Conservation (phyloP, 2,113 vertebrate genomes). For the Phyllopteryx taeniolatus region DNA sequence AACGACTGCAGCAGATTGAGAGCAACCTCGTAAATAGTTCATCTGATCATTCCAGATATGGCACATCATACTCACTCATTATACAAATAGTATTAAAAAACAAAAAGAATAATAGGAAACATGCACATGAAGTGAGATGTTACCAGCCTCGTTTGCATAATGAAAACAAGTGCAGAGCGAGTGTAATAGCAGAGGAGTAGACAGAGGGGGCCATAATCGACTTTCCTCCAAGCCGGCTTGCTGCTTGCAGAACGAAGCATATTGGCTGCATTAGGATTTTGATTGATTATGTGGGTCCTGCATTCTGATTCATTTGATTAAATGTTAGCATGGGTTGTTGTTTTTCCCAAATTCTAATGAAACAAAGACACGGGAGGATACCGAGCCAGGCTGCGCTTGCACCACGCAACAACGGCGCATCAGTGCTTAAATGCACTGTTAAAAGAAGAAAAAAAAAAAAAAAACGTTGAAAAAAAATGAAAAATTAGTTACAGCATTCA, state of each 20-base stretch:
- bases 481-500: background rate
- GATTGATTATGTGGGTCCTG: conserved; percentile 78
- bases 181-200: conserved; percentile 53
- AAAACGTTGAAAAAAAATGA: background rate
- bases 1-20: conserved; percentile 49
- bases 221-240: conserved; percentile 67
- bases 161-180: conserved; percentile 58
- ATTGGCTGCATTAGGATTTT: conserved; percentile 74
- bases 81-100: conserved; percentile 30
- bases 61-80: conserved; percentile 43
- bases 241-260: conserved; percentile 71
- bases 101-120: conserved; percentile 15
- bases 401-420: conserved; percentile 1
- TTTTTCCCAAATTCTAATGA: conserved; percentile 72
- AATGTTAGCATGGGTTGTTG: conserved; percentile 71
- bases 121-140: conserved; percentile 31
- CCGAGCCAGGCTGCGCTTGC: conserved; percentile 50
- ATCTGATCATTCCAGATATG: conserved; percentile 58
- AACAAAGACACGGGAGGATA: conserved; percentile 56
- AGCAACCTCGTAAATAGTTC: conserved; percentile 62
- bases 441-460: background rate
- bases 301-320: conserved; percentile 74
- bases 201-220: conserved; percentile 52
- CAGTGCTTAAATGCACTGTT: conserved; percentile 6
- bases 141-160: conserved; percentile 52